A percentile compares a stretch with the other conserved stretches of the same genome.
Evolutionary conservation across 2,113 vertebrate species (phyloP).

Genomic region (Paracanthobrama guichenoti): DNA sequence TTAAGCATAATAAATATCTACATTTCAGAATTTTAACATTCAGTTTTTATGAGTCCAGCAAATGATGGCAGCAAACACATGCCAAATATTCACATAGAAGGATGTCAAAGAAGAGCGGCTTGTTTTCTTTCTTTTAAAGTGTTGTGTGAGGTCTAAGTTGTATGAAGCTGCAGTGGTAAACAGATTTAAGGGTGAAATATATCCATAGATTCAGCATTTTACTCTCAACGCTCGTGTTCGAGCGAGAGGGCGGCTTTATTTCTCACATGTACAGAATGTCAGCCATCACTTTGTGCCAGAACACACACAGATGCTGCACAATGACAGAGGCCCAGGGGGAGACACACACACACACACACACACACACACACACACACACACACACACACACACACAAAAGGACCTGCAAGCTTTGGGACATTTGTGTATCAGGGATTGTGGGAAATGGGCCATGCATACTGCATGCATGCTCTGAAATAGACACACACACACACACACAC

Average conservation of each 20-base stretch:
- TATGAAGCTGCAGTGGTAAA: slow-evolving; percentile 31
- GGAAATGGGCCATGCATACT: background rate
- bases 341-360: slow-evolving; percentile 19
- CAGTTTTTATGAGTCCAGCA: slow-evolving; percentile 1
- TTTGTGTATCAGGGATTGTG: background rate
- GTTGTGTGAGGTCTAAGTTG: slow-evolving; percentile 7
- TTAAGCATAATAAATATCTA: background rate
- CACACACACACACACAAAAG: slow-evolving; percentile 23
- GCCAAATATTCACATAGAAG: background rate
- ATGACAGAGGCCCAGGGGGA: background rate
- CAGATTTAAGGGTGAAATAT: slow-evolving; percentile 13
- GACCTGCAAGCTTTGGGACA: background rate
- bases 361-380: slow-evolving; percentile 5
- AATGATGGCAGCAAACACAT: background rate
- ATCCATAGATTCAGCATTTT: slow-evolving; percentile 30
- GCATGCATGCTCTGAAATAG: background rate
- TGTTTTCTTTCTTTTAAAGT: slow-evolving; percentile 4
- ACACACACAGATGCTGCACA: slow-evolving; percentile 7
- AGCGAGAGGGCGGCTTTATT: background rate
- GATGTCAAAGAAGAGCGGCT: background rate
- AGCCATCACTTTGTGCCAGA: slow-evolving; percentile 16
- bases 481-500: slow-evolving; percentile 26
- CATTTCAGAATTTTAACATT: background rate
- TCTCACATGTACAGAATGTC: slow-evolving; percentile 18
- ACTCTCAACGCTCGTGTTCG: background rate